phyloP scores from a whole-genome alignment of 2,113 vertebrate species.

The Ochotona princeps region DNA sequence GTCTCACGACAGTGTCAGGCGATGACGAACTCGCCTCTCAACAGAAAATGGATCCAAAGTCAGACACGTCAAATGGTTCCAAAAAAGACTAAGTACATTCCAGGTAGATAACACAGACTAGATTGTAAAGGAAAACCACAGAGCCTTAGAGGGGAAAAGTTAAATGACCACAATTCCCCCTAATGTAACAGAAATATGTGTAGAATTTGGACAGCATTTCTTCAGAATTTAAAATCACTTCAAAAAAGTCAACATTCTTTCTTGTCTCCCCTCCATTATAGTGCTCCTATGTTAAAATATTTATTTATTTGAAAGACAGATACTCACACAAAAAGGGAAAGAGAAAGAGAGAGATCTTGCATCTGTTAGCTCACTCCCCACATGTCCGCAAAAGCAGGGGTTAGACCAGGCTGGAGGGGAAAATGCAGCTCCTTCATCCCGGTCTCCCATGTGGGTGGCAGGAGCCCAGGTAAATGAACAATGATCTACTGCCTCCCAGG shows the following conservation, averaged over 20 bases:
- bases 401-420: too few relatives aligned
- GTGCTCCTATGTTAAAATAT: neutral
- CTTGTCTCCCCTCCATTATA: accelerated
- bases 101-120: neutral
- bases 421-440: too few relatives aligned
- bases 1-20: too few relatives aligned
- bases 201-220: neutral
- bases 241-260: neutral
- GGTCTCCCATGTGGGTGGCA: too few relatives aligned
- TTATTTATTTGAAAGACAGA: too few relatives aligned
- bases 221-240: neutral
- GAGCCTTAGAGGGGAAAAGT: neutral
- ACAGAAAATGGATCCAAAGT: neutral
- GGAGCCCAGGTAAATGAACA: too few relatives aligned
- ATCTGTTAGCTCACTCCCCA: too few relatives aligned
- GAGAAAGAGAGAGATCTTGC: too few relatives aligned
- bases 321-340: too few relatives aligned
- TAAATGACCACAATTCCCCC: neutral
- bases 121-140: neutral
- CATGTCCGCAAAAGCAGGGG: too few relatives aligned
- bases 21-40: neutral
- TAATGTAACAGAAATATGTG: neutral
- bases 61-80: neutral
- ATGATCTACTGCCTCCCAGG: too few relatives aligned
- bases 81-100: neutral